Conservation (phyloP, 2,113 vertebrate species). For the Prunella himalayana region DNA sequence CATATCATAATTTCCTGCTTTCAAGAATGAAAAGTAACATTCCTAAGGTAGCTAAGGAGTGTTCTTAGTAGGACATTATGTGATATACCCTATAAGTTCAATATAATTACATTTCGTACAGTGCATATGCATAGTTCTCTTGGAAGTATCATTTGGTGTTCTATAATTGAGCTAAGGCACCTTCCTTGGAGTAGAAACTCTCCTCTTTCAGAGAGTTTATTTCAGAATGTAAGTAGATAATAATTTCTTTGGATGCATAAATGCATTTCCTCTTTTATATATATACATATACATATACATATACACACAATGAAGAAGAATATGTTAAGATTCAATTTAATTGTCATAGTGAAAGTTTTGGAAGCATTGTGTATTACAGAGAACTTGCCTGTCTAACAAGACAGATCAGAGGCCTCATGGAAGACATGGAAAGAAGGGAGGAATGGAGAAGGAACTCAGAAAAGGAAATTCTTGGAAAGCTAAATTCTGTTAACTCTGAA, state of each 20-base stretch:
- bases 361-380: background rate
- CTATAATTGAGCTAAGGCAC: background rate
- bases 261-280: background rate
- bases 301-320: background rate
- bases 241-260: background rate
- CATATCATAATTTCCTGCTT: background rate
- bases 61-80: background rate
- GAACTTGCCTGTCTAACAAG: constrained; percentile 60
- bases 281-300: background rate
- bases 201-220: background rate
- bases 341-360: background rate
- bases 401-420: constrained; percentile 72
- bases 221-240: background rate
- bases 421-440: constrained; percentile 70
- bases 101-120: background rate
- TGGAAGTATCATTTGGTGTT: background rate
- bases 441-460: constrained; percentile 60
- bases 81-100: background rate
- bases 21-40: background rate
- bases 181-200: background rate
- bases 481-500: constrained; percentile 73
- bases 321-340: background rate
- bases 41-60: background rate
- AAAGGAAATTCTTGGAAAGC: constrained; percentile 68
- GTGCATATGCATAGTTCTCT: background rate